phyloP scores from a whole-genome alignment of 2,797 vertebrate genomes.

The Merluccius polli region DNA sequence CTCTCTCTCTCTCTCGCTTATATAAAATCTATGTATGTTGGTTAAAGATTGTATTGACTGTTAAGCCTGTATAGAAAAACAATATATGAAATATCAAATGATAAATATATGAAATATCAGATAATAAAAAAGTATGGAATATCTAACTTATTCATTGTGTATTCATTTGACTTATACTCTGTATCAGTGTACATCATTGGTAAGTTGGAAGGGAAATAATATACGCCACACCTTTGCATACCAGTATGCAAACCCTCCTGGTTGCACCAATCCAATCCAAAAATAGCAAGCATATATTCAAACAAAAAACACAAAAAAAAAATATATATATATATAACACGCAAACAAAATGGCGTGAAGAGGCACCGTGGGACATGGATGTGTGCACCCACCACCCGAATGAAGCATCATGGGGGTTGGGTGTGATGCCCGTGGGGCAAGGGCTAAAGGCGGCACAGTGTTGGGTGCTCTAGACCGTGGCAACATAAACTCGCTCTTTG shows the following conservation, averaged over 20 bases:
- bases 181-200: neutral
- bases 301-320: too few species aligned
- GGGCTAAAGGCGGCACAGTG: too few species aligned
- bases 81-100: constrained; percentile 57
- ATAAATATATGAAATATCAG: constrained; percentile 63
- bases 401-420: too few species aligned
- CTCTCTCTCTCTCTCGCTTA: constrained; percentile 58
- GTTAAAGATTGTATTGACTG: constrained; percentile 72
- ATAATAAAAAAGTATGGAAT: constrained; percentile 68
- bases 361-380: too few species aligned
- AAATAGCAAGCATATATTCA: too few species aligned
- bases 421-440: too few species aligned
- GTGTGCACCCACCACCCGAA: too few species aligned
- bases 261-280: neutral
- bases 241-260: too few species aligned
- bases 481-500: too few species aligned
- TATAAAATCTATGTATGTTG: constrained; percentile 69
- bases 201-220: neutral
- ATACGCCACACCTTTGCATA: neutral
- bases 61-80: constrained; percentile 71
- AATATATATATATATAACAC: too few species aligned
- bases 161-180: constrained; percentile 10
- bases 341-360: too few species aligned
- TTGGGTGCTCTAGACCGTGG: too few species aligned
- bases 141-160: constrained; percentile 17